Percentiles rank a stretch among this genome's conserved stretches.
Evolutionary conservation across 2,797 vertebrate species (phyloP).

Genomic region (Vipera ursinii): DNA sequence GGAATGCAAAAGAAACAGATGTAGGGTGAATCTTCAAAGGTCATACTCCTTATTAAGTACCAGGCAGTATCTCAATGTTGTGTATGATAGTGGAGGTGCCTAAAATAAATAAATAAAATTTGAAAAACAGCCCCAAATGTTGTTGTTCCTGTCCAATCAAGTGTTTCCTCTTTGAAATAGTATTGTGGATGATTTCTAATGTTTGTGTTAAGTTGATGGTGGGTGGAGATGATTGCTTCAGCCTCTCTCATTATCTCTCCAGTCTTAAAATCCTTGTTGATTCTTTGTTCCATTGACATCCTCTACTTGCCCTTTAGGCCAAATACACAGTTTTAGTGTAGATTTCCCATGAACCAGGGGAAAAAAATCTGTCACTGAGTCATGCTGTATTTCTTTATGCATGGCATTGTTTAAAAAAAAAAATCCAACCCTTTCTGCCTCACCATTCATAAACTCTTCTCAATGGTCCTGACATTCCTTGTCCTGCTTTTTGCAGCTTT

Average conservation of each 20-base stretch:
- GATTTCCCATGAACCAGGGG: background rate
- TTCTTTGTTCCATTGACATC: background rate
- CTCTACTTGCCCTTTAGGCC: background rate
- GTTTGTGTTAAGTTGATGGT: background rate
- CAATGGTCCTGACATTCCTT: background rate
- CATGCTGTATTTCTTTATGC: background rate
- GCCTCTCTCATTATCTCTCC: background rate
- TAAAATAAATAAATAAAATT: background rate
- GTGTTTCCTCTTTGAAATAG: background rate
- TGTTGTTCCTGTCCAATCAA: background rate
- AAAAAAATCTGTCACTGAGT: background rate
- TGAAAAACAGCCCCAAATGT: background rate
- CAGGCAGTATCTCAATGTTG: background rate
- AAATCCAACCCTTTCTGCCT: background rate
- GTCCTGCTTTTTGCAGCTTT: background rate
- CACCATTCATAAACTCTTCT: background rate
- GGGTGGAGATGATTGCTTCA: background rate
- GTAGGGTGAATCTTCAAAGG: background rate
- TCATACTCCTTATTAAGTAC: background rate
- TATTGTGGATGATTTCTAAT: background rate
- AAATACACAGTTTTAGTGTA: background rate
- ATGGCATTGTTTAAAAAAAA: background rate
- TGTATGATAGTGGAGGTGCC: background rate
- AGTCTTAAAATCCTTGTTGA: background rate
- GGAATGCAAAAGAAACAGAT: background rate